Evolutionary conservation across 1,140 invertebrate species (phyloP), one percentile per base, ranked within the genome.

Genomic region (Idris sp.): DNA sequence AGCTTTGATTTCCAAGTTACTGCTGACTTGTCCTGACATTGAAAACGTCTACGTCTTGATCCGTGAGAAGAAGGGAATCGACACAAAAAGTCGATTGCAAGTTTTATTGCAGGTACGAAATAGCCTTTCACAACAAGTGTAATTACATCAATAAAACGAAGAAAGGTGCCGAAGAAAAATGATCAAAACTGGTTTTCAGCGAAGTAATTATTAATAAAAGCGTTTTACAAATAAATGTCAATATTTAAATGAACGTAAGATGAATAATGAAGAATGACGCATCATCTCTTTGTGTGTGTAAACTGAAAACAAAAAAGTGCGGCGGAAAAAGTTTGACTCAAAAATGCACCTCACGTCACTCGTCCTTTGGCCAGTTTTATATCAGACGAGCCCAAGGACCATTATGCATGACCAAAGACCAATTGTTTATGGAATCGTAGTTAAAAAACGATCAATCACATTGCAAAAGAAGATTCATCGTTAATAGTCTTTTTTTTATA

Each of bases 1-100:
- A 81, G 91, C 88, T 28, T 81, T 95, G 8, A 88, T 95, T 7
- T 91, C 93, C 69, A 96, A 95, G 80, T 77, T 96, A 4, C 83
- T 95, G 0, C 79, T 91, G 10, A 91, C 89, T 40, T 95, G 93
- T 83, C 90, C 91, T 0, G 87, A 90, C 4, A 76, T 95, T 43
- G 88, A 88, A 4, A 89, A 82, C 14, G 88, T 96, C 16, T 95
- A 92, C 78, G 72, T 94, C 14, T 78, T 95, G 16, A 89, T 95
- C 28, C 85, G 94, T 38, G 89, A 90, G 1, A 95, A 95, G 80
- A 90, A 90, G 74, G 91, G 90, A 3, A 84, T 90, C 2, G 79
- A 84, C 36, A 64, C 88, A 0, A 76, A 84, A 26, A 69, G 84
- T 26, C 79, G 89, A 31, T 28, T 89, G n/a, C 76, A 87, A 16